A percentile compares a stretch with the other conserved stretches of the same genome.
Conservation (phyloP, 2,888 invertebrate genomes). For the Panopea generosa region DNA sequence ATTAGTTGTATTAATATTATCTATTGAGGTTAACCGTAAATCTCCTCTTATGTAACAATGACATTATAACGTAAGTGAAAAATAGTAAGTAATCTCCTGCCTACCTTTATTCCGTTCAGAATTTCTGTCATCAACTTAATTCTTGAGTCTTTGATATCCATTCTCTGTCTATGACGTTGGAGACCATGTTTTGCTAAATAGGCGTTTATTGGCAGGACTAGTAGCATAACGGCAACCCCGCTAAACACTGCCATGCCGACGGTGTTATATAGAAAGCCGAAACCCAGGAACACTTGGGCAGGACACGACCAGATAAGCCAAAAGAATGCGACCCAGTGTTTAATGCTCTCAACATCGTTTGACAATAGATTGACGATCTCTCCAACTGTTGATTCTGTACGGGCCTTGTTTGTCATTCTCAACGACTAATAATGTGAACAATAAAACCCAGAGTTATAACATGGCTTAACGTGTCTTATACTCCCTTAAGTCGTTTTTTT, state of each 20-base stretch:
- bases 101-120: constrained; percentile 81
- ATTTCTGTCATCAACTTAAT: constrained; percentile 81
- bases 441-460: too few species aligned
- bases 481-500: too few species aligned
- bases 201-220: constrained; percentile 89
- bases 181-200: constrained; percentile 76
- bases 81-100: not conserved
- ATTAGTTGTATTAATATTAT: too few species aligned
- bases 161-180: constrained; percentile 72
- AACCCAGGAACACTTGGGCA: constrained; percentile 38
- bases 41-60: too few species aligned
- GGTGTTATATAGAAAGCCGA: constrained; percentile 86
- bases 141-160: constrained; percentile 78
- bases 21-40: too few species aligned
- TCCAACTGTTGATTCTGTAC: constrained; percentile 81
- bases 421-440: constrained; percentile 73
- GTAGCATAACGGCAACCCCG: constrained; percentile 93
- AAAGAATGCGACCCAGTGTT: constrained; percentile 60
- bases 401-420: constrained; percentile 80
- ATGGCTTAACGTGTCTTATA: too few species aligned
- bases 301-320: constrained; percentile 78
- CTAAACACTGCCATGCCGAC: constrained; percentile 93
- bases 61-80: not conserved
- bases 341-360: constrained; percentile 82
- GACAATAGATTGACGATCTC: constrained; percentile 85